Base-by-base conservation (phyloP, 1,140 invertebrate species). In the Drosophila bifasciata region DNA sequence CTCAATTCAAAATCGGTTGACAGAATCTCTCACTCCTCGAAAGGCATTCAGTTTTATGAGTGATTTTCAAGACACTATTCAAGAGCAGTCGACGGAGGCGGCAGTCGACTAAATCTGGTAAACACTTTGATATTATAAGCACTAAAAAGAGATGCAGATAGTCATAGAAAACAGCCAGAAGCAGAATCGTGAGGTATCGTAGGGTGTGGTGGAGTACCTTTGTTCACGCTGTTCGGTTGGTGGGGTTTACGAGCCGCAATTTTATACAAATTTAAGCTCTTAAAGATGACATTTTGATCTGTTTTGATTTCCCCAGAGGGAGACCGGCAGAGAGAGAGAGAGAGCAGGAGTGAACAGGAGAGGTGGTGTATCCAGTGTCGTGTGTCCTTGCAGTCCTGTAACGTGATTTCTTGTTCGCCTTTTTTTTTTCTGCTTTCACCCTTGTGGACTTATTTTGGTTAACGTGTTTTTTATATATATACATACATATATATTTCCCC, bases 201-300 rank as follows among this genome's bases (percentile, higher is more conserved):
- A 41, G 45, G 39, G 55, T 16, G 15, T n/a, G 45, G 60, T 28
- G 28, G 9, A 57, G 66, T 77, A 78, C 70, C 79, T 80, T 76
- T 80, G 67, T 73, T 63, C 36, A 43, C 46, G 53, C 44, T 58
- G 43, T 45, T 70, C 23, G 36, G 51, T 41, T 62, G 60, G 9
- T 43, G 64, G 67, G 62, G 58, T 76, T 89, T 79, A 80, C 79
- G 76, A 75, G 58, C 68, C 58, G 66, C 79, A 79, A 75, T 90
- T 89, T 74, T 83, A 89, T 89, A 89, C 84, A 89, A 89, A 89
- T 89, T 86, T 90, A 90, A 86, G 86, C 86, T 86, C 86, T 90
- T 90, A 90, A 90, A 90, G 86, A 90, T 90, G 86, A 83, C 86
- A 90, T 90, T 90, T 90, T 90, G 86, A 86, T 86, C 86, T 90